Base-by-base conservation (phyloP, 2,113 vertebrate species). In the Pandion haliaetus region DNA sequence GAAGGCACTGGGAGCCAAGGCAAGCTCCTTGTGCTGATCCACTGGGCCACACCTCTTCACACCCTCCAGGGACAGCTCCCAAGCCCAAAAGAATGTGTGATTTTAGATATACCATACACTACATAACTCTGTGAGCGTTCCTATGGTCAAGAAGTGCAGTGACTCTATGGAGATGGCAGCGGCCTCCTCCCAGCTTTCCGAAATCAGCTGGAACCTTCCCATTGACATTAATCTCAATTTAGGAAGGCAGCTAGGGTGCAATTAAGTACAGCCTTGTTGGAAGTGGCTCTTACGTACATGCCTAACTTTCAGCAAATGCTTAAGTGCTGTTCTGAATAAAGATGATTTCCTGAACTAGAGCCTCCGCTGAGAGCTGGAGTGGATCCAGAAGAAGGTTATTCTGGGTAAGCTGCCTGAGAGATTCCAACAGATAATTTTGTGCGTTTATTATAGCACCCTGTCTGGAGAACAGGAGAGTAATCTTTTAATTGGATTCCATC, bases 401-500 rank as follows among this genome's bases (percentile, higher is more conserved):
- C 95, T 20, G 34, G 81, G 93, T 93, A 63, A 96, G 73, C 61
- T 82, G 83, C 89, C 93, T 71, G 77, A 90, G 87, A 89, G 89
- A 87, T 95, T 93, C 67, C 74, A 54, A 2, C 47, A 87, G 86
- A 91, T 91, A 34, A 86, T 89, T 96, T 84, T 62, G 62, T 59
- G 61, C 29, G 4, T 89, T 44, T 58, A 52, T 91, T 91, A 24
- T 42, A 95, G 63, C 63, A 74, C 15, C 42, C 73, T 85, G 62
- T 82, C 78, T 90, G 95, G 38, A 65, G 65, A 91, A 32, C 17
- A 76, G 36, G 29, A 45, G 9, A 77, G 40, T 76, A 94, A 96
- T 91, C 91, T 93, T 87, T 91, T 93, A 82, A 91, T 85, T 95
- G 93, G 87, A 95, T 96, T 91, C 61, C 58, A 83, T 65, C 5